Evolutionary conservation across 1,140 invertebrate species (phyloP), one percentile per base, ranked within the genome.

Genomic region (Drosophila lini): DNA sequence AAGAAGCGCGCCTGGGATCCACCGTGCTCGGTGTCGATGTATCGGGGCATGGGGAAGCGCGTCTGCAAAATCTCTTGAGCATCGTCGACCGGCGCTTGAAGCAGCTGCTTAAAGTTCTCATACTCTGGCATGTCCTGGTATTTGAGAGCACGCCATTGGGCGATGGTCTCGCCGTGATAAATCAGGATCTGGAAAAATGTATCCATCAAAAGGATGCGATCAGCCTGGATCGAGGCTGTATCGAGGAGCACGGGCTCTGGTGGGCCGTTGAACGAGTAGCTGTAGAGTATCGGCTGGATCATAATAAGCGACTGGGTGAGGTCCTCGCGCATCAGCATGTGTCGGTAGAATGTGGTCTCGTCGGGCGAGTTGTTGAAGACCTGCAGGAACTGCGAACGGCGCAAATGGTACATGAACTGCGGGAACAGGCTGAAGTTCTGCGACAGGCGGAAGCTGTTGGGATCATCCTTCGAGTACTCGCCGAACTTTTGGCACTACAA

Each of bases 311-410:
- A 99, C 93, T 99, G 98, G 0, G 97, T 98, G 63, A 99, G 94
- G 93, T 99, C 98, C 94, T 99, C 99, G 59, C 97, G 94, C 95
- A 98, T 98, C 70, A 99, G 93, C 96, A 99, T 98, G 92, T 99
- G 98, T 79, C 98, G 96, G 92, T 99, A 99, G 93, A 99, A 99
- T 61, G 98, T 98, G 31, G 99, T 99, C 95, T 99, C 99, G 94
- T 99, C 99, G 1, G 99, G 99, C 55, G 98, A 99, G 94, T 99
- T 99, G 93, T 99, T 99, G 93, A 99, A 99, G n/a, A 99, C 99
- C 95, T 99, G 99, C 71, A 99, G 94, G 93, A 99, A 99, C 93
- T 99, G 99, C 44, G 99, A 99, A 74, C 99, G 94, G 68, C 99
- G 94, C 76, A 99, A 93, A 93, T 99, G 99, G 93, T 99, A 99